Base-by-base conservation (phyloP, 1,140 invertebrate genomes). In the Diuraphis noxia region DNA sequence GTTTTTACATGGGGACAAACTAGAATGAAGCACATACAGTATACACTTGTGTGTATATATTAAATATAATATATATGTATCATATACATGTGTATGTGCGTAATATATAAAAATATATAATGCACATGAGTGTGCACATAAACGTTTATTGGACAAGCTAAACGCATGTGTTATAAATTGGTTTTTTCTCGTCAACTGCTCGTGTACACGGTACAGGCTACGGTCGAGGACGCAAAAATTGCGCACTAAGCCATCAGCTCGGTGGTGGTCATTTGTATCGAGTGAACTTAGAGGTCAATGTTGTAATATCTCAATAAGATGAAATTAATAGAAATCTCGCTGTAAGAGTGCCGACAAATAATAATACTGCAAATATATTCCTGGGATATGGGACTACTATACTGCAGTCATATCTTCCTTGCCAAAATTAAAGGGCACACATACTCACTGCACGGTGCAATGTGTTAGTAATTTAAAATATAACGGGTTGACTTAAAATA, bases 91-190 rank as follows among this genome's bases (percentile, higher is more conserved):
- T 36, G 85, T 52, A 49, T 36, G 34, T 86, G 38, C 30, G 34
- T 23, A 34, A 86, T 86, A 36, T 84, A 84, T 43, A 84, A 23
- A 88, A 34, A 88, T 88, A 88, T 88, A 88, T 38, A 88, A 63
- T 63, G 25, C 38, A 88, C 21, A 87, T 38, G 46, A 52, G 85
- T 86, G 30, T 49, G 38, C 86, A 17, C 40, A 79, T 77, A 79
- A 79, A 46, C 63, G 63, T 90, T 90, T 79, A 79, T 81, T 79
- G 88, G 21, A 25, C 72, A 79, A 90, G 88, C 41, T 79, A 79
- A 90, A 90, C 41, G 41, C 38, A 72, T 90, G 88, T 90, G 41
- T 90, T 90, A 77, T 90, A 90, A 90, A 90, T 90, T 90, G 88
- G 25, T 90, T 90, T 90, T 90, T 90, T 90, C 88, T 79, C 88